phyloP scores from a whole-genome alignment of 2,888 invertebrate genomes.

The Halictus quadricinctus region DNA sequence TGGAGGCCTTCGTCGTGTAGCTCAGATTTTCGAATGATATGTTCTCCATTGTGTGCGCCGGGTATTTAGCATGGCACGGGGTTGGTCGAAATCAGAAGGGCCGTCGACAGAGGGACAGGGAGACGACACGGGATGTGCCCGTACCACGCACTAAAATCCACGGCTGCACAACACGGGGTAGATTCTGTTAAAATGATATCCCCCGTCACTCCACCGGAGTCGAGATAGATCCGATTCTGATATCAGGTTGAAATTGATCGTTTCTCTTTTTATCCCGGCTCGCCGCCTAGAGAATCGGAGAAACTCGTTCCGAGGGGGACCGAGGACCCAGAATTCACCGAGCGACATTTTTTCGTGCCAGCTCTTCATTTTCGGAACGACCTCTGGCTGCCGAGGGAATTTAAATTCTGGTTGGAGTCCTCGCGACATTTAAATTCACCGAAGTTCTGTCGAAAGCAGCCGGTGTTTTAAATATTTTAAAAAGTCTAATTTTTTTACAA shows the following conservation, averaged over 20 bases:
- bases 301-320: constrained; percentile 42
- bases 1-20: constrained; percentile 76
- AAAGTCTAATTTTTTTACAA: no score
- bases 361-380: not conserved
- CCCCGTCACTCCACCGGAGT: constrained; percentile 59
- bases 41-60: constrained; percentile 76
- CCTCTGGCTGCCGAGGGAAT: not conserved
- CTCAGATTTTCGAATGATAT: constrained; percentile 79
- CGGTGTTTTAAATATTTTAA: no score
- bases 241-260: constrained; percentile 70
- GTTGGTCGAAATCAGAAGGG: constrained; percentile 64
- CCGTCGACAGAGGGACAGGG: constrained; percentile 31
- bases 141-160: constrained; percentile 66
- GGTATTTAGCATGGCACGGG: constrained; percentile 80
- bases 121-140: constrained; percentile 51
- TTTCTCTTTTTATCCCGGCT: constrained; percentile 23
- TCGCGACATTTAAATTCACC: not conserved
- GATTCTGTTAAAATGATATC: constrained; percentile 80
- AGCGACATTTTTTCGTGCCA: not conserved
- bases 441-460: no score
- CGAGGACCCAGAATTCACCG: not conserved
- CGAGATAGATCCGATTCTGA: constrained; percentile 66
- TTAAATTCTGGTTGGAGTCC: not conserved
- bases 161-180: constrained; percentile 78
- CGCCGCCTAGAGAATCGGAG: constrained; percentile 41